A percentile compares a stretch with the other conserved stretches of the same genome.
Conservation (phyloP, 2,888 invertebrate species). For the Napeogenes inachia region DNA sequence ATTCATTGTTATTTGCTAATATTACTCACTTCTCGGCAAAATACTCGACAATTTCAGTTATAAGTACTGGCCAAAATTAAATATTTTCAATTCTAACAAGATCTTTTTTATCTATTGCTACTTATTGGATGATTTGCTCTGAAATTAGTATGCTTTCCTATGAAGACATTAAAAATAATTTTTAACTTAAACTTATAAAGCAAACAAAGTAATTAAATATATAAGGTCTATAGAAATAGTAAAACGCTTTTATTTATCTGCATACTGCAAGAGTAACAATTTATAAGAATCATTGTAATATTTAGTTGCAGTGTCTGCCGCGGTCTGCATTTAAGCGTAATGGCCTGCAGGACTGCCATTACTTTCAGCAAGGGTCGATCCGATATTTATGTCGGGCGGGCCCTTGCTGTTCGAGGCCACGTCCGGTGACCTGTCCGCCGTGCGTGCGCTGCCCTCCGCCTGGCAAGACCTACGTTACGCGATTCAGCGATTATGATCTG, state of each 20-base stretch:
- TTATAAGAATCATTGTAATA: slow-evolving; percentile 11
- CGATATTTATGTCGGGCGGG: slow-evolving; percentile 68
- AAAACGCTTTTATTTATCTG: neutral
- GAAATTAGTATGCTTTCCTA: too few relatives aligned
- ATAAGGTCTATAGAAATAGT: too few relatives aligned
- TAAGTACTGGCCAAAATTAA: too few relatives aligned
- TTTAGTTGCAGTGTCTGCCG: slow-evolving; percentile 71
- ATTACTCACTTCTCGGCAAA: too few relatives aligned
- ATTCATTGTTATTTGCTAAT: too few relatives aligned
- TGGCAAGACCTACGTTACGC: slow-evolving; percentile 71
- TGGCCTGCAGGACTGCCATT: slow-evolving; percentile 72
- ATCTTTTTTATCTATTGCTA: too few relatives aligned
- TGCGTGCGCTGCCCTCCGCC: slow-evolving; percentile 68
- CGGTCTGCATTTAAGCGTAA: slow-evolving; percentile 75
- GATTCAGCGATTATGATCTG: slow-evolving; percentile 71
- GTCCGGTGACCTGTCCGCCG: slow-evolving; percentile 68
- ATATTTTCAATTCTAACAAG: too few relatives aligned
- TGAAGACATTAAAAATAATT: too few relatives aligned
- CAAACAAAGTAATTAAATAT: too few relatives aligned
- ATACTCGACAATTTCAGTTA: too few relatives aligned
- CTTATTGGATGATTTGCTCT: too few relatives aligned
- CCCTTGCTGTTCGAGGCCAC: slow-evolving; percentile 53
- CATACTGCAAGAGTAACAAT: neutral
- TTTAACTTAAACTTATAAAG: too few relatives aligned
- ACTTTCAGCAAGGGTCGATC: slow-evolving; percentile 71